Evolutionary conservation across 1,140 invertebrate species (phyloP).

Genomic region (Pachyrhynchus sulphureomaculatus): DNA sequence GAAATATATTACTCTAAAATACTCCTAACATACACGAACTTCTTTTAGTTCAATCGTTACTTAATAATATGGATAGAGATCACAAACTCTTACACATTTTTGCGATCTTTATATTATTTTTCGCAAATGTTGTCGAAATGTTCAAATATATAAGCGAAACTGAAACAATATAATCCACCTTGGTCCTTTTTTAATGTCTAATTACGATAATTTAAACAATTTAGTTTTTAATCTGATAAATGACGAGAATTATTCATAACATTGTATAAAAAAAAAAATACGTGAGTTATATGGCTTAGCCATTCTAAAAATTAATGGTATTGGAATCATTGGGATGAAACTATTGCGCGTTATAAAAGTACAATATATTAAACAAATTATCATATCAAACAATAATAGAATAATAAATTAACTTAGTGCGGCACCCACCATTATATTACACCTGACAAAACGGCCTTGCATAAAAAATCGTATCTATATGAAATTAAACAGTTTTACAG

Average conservation of each 20-base stretch:
- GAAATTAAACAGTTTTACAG: constrained; percentile 34
- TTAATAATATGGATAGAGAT: too few species aligned
- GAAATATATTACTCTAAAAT: too few species aligned
- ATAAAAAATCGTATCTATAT: constrained; percentile 29
- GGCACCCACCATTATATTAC: constrained; percentile 23
- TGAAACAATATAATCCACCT: too few species aligned
- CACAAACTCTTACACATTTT: too few species aligned
- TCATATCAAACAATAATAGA: constrained; percentile 35
- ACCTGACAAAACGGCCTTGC: constrained; percentile 33
- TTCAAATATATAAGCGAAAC: too few species aligned
- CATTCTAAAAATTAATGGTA: constrained; percentile 18
- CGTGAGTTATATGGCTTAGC: constrained; percentile 8
- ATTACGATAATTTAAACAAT: too few species aligned
- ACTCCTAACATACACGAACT: too few species aligned
- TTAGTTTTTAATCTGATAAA: constrained; percentile 10
- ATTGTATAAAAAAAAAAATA: constrained; percentile 8
- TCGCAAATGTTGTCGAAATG: too few species aligned
- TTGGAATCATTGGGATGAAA: constrained; percentile 27
- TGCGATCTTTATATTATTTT: too few species aligned
- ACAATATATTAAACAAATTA: constrained; percentile 30
- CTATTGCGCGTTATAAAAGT: constrained; percentile 25
- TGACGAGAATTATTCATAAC: constrained; percentile 1
- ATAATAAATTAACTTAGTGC: constrained; percentile 23
- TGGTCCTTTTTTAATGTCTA: too few species aligned
- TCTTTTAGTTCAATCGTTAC: too few species aligned